Evolutionary conservation across 2,888 invertebrate species (phyloP).

Genomic region (Vanessa cardui): DNA sequence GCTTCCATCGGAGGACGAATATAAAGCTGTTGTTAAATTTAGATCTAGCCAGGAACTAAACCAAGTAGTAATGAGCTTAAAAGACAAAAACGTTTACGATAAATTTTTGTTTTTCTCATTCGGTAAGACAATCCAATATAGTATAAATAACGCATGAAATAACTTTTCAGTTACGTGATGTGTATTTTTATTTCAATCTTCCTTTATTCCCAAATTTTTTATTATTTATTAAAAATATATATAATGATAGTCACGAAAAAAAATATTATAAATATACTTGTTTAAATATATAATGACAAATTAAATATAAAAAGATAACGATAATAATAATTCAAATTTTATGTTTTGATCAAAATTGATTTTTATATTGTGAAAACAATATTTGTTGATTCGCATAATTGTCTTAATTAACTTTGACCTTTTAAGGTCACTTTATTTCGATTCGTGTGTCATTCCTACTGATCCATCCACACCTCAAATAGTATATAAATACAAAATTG

Average conservation of each 20-base stretch:
- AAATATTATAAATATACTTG: not conserved
- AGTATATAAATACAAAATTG: too few relatives aligned
- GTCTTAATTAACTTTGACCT: not conserved
- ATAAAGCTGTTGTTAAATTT: slow-evolving; percentile 4
- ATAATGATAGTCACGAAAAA: not conserved
- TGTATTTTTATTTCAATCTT: not conserved
- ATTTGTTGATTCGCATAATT: not conserved
- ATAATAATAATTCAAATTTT: too few relatives aligned
- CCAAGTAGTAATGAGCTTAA: not conserved
- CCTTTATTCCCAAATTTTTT: not conserved
- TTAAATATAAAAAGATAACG: too few relatives aligned
- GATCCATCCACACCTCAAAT: too few relatives aligned
- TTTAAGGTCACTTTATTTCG: not conserved
- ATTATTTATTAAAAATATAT: not conserved
- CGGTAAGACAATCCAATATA: not conserved
- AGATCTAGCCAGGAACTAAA: not conserved
- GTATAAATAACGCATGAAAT: not conserved
- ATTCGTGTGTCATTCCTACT: too few relatives aligned
- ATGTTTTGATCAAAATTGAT: not conserved
- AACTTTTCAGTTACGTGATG: not conserved
- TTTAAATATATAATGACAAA: too few relatives aligned
- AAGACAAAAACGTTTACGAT: not conserved
- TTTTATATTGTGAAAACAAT: not conserved
- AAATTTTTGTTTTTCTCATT: slow-evolving; percentile 10
- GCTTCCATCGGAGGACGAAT: not conserved